These are phyloP conservation scores for Temnothorax curvispinosus DNA, from an alignment of 1,140 invertebrate genomes.

Conservation along the genomic window DNA sequence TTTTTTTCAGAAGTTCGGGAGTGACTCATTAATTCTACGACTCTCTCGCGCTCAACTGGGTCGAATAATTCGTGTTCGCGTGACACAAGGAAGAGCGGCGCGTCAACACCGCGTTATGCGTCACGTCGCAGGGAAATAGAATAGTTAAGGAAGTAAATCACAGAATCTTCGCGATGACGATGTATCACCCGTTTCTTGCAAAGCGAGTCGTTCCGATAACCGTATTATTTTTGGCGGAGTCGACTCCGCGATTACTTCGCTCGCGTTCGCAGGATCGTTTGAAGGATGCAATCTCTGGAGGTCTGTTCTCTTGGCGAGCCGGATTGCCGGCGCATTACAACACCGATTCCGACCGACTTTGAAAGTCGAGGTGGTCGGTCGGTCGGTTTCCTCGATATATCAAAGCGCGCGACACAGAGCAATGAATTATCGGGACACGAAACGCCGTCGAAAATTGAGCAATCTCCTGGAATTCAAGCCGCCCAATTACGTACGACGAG, in stretches of 20 bases:
- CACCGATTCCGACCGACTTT: neutral
- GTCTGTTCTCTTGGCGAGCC: neutral
- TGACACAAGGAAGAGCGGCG: too few relatives aligned
- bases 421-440: constrained; percentile 36
- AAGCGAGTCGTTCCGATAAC: neutral
- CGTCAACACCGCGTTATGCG: neutral
- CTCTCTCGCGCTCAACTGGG: neutral
- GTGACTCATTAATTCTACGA: constrained; percentile 38
- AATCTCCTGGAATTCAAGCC: constrained; percentile 62
- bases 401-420: neutral
- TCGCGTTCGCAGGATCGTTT: neutral
- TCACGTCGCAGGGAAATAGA: neutral
- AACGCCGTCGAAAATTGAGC: constrained; percentile 66
- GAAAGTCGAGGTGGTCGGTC: neutral
- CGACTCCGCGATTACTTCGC: too few relatives aligned
- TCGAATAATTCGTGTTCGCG: neutral
- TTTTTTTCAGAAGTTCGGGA: constrained; percentile 32
- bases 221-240: neutral
- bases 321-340: neutral
- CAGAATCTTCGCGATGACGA: neutral
- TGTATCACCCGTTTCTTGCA: neutral
- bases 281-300: neutral
- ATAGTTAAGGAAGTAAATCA: neutral
- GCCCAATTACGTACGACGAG: constrained; percentile 49
- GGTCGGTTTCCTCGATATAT: neutral